These are phyloP conservation scores for Paratrypauchen microcephalus DNA, from an alignment of 2,797 vertebrate genomes.

Conservation along the genomic window DNA sequence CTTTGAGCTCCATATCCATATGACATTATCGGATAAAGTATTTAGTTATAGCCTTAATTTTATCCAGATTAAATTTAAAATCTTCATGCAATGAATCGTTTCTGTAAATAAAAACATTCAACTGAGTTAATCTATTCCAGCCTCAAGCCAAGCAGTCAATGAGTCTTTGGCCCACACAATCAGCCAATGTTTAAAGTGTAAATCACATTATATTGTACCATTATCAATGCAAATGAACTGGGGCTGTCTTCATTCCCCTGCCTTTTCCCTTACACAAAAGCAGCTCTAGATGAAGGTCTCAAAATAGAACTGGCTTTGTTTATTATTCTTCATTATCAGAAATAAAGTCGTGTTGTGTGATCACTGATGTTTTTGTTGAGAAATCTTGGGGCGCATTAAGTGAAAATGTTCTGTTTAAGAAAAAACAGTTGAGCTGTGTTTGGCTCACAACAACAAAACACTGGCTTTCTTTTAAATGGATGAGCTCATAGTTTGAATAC, in stretches of 20 bases:
- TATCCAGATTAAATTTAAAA: background rate
- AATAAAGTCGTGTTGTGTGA: conserved; percentile 32
- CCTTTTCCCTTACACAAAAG: background rate
- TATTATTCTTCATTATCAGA: background rate
- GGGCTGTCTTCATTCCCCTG: background rate
- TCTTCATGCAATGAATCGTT: too few relatives aligned
- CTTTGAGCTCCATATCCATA: background rate
- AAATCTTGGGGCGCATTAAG: conserved; percentile 54
- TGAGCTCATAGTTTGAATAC: conserved; percentile 22
- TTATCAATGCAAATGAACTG: background rate
- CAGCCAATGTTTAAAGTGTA: conserved; percentile 23
- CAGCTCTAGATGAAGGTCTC: background rate
- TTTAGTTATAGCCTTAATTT: background rate
- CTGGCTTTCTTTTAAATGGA: conserved; percentile 30
- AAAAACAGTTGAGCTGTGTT: conserved; percentile 65
- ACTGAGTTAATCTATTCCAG: too few relatives aligned
- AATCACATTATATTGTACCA: conserved; percentile 7
- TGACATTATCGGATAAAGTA: background rate
- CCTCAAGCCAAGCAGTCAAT: too few relatives aligned
- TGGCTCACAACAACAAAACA: conserved; percentile 69
- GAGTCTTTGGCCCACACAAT: conserved; percentile 23
- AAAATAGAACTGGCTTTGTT: background rate
- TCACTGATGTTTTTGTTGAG: conserved; percentile 52
- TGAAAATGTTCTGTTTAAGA: conserved; percentile 41
- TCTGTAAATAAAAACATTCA: background rate